These are phyloP conservation scores for Acronicta psi DNA, from an alignment of 2,888 invertebrate species.

Conservation along the genomic window DNA sequence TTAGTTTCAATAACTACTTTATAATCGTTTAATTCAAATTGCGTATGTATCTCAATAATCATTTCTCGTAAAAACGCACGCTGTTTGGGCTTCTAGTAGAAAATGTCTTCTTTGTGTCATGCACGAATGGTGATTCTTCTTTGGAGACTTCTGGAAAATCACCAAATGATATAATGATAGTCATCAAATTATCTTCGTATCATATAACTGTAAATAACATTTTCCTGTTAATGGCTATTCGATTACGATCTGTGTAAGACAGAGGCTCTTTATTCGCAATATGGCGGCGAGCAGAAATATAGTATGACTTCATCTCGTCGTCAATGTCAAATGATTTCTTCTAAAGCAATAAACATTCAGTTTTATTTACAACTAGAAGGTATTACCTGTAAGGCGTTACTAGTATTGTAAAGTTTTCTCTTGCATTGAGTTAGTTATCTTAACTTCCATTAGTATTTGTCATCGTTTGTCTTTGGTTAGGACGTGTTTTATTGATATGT, in stretches of 20 bases:
- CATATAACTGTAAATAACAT: conserved; percentile 28
- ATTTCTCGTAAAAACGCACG: too few relatives aligned
- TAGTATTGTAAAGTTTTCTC: neutral
- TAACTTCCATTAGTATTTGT: too few relatives aligned
- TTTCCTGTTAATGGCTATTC: conserved; percentile 37
- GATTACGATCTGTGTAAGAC: conserved; percentile 32
- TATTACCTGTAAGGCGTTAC: conserved; percentile 23
- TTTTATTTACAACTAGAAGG: conserved; percentile 21
- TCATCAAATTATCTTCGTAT: conserved; percentile 36
- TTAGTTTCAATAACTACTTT: too few relatives aligned
- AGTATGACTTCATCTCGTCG: conserved; percentile 50
- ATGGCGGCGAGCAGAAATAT: conserved; percentile 37
- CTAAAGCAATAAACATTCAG: conserved; percentile 45
- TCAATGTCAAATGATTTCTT: conserved; percentile 50
- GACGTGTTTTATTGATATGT: too few relatives aligned
- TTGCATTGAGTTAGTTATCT: neutral
- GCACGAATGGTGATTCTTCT: neutral
- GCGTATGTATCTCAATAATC: too few relatives aligned
- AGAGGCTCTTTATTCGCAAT: conserved; percentile 37
- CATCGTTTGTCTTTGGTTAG: too few relatives aligned
- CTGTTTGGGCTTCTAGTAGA: too few relatives aligned
- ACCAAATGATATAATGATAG: conserved; percentile 11
- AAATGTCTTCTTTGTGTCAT: too few relatives aligned
- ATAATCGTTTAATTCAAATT: too few relatives aligned
- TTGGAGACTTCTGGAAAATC: conserved; percentile 7